phyloP scores from a whole-genome alignment of 2,888 invertebrate species.

The Drosophila multiciliata region DNA sequence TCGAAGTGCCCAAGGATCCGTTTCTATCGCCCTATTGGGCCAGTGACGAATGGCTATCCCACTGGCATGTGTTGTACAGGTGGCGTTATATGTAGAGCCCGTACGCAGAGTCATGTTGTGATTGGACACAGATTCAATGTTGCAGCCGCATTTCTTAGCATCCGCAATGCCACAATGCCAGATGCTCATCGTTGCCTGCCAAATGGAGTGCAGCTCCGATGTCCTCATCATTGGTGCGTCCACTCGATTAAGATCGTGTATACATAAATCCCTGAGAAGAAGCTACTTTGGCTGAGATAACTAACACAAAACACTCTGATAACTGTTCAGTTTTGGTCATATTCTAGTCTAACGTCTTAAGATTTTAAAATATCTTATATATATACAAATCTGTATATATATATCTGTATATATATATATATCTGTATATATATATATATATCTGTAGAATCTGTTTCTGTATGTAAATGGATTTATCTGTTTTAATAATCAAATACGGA shows the following conservation, averaged over 20 bases:
- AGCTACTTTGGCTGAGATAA: neutral
- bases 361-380: neutral
- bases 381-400: too few relatives aligned
- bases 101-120: too few relatives aligned
- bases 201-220: conserved; percentile 98
- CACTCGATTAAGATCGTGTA: neutral
- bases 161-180: conserved; percentile 99
- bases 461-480: neutral
- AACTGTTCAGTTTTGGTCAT: neutral
- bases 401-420: too few relatives aligned
- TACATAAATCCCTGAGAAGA: neutral
- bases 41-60: conserved; percentile 90
- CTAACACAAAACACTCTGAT: neutral
- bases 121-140: too few relatives aligned
- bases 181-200: conserved; percentile 96
- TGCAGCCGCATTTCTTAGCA: too few relatives aligned
- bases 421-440: neutral
- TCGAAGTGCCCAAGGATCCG: conserved; percentile 92
- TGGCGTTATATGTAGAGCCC: too few relatives aligned
- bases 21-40: conserved; percentile 96
- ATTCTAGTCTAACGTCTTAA: neutral
- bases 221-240: conserved; percentile 92
- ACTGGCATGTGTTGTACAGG: too few relatives aligned
- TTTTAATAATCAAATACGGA: neutral
- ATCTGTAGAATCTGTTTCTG: neutral